Conservation (phyloP, 2,888 invertebrate genomes). For the Resseliella maxima region DNA sequence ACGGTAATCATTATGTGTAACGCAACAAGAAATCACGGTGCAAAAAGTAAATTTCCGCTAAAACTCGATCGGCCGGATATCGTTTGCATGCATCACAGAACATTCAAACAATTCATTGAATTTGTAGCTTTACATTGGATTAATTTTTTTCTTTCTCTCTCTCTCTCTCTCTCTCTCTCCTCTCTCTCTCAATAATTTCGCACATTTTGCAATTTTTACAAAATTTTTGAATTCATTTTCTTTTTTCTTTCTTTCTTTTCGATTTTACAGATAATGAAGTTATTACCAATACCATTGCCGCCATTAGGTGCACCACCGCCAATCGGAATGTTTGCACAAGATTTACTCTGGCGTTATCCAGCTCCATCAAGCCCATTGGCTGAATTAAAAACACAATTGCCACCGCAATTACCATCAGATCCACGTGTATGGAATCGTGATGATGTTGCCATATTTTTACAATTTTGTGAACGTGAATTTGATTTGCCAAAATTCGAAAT, state of each 20-base stretch:
- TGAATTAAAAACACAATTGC: slow-evolving; percentile 89
- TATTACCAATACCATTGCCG: slow-evolving; percentile 77
- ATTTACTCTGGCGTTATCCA: slow-evolving; percentile 89
- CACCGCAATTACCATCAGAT: slow-evolving; percentile 85
- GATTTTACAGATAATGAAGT: slow-evolving; percentile 70
- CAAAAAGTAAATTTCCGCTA: slow-evolving; percentile 62
- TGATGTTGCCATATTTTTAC: slow-evolving; percentile 86
- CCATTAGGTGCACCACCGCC: slow-evolving; percentile 79
- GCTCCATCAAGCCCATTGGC: slow-evolving; percentile 81
- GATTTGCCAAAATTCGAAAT: slow-evolving; percentile 91
- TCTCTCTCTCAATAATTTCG: neutral
- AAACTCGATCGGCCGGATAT: slow-evolving; percentile 62
- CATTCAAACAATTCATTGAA: slow-evolving; percentile 17
- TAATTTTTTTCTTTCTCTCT: neutral
- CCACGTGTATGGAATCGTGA: slow-evolving; percentile 91
- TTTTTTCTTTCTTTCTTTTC: slow-evolving; percentile 55
- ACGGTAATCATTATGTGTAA: slow-evolving; percentile 57
- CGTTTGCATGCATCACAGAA: slow-evolving; percentile 59
- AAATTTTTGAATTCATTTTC: slow-evolving; percentile 34
- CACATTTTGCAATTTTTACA: neutral
- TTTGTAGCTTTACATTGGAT: neutral
- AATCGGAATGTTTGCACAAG: slow-evolving; percentile 83
- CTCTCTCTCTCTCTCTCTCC: too few species aligned
- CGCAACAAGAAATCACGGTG: slow-evolving; percentile 31
- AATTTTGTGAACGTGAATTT: slow-evolving; percentile 93